Evolutionary conservation across 2,888 invertebrate genomes (phyloP).

Genomic region (Acheta domesticus): DNA sequence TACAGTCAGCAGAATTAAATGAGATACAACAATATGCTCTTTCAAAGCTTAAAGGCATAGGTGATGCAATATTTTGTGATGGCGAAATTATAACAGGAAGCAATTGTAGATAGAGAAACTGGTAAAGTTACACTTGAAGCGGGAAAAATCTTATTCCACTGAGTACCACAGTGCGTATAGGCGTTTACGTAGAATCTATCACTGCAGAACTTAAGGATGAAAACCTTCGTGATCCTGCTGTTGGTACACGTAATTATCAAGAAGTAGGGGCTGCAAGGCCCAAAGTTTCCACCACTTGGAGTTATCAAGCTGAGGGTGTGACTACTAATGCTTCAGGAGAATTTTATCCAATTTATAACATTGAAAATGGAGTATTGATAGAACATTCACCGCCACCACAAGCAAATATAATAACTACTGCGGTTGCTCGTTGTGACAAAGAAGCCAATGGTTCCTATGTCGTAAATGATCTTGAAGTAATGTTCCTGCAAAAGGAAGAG

Average conservation of each 20-base stretch:
- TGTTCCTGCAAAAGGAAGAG: constrained; percentile 22
- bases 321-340: not conserved
- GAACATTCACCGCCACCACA: constrained; percentile 3
- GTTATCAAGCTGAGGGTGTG: not conserved
- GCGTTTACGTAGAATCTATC: no score
- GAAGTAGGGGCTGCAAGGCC: not conserved
- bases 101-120: not conserved
- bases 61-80: no score
- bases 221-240: not conserved
- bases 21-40: no score
- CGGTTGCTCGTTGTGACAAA: not conserved
- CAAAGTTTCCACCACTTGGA: constrained; percentile 8
- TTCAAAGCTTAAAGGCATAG: no score
- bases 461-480: constrained; percentile 12
- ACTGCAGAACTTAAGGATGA: no score
- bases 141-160: not conserved
- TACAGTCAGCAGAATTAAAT: no score
- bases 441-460: constrained; percentile 19
- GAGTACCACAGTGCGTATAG: not conserved
- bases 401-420: constrained; percentile 19
- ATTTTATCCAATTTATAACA: not conserved
- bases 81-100: not conserved
- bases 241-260: not conserved
- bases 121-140: not conserved
- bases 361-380: constrained; percentile 18